phyloP scores from a whole-genome alignment of 2,888 invertebrate genomes.

The Zootermopsis nevadensis region DNA sequence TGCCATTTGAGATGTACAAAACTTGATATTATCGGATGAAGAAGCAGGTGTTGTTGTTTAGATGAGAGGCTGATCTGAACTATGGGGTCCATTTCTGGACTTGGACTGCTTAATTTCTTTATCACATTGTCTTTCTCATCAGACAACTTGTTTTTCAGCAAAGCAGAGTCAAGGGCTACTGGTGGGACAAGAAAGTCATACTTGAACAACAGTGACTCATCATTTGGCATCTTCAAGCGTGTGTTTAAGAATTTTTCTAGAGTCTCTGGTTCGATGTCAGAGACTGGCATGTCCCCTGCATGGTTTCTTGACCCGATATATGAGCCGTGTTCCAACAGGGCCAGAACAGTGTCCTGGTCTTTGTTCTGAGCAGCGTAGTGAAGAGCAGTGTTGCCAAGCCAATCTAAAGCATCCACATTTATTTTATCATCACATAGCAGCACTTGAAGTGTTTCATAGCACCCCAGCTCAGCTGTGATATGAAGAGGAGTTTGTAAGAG shows the following conservation, averaged over 20 bases:
- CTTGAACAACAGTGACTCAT: background rate
- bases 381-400: conserved; percentile 15
- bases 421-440: background rate
- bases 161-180: background rate
- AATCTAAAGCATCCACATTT: background rate
- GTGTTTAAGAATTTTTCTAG: background rate
- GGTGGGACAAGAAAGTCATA: conserved; percentile 6
- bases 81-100: conserved; percentile 15
- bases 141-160: background rate
- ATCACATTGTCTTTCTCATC: background rate
- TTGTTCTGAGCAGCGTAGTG: conserved; percentile 14
- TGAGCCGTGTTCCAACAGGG: background rate
- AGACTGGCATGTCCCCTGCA: background rate
- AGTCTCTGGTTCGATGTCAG: conserved; percentile 9
- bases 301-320: conserved; percentile 15
- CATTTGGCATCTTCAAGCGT: background rate
- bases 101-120: conserved; percentile 1
- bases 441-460: background rate
- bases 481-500: conserved; percentile 10
- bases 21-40: background rate
- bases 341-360: background rate
- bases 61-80: background rate
- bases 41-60: background rate
- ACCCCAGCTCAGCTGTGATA: conserved; percentile 10
- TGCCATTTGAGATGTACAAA: conserved; percentile 20